These are phyloP conservation scores for Megaceryle torquata DNA, from an alignment of 2,113 vertebrate species.

Conservation along the genomic window DNA sequence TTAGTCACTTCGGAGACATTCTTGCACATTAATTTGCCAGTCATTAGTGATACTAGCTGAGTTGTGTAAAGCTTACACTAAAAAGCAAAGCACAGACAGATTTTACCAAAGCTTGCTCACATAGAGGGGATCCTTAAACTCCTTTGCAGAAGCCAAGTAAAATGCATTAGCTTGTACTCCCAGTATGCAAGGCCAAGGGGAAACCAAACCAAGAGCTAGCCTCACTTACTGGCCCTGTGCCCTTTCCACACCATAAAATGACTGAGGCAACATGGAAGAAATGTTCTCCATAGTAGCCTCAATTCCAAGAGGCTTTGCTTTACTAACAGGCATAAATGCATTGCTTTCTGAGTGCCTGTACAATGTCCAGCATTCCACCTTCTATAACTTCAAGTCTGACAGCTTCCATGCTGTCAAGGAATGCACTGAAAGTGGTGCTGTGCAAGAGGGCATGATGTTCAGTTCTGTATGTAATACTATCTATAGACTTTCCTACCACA, in stretches of 20 bases:
- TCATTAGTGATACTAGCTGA: not conserved
- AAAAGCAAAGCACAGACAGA: not conserved
- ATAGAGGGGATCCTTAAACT: slow-evolving; percentile 16
- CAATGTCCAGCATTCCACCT: not conserved
- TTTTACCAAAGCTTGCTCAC: slow-evolving; percentile 20
- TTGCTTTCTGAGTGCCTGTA: not conserved
- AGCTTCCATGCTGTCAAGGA: not conserved
- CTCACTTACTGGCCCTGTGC: not conserved
- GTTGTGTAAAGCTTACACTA: not conserved
- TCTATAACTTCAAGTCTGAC: not conserved
- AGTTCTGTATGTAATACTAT: not conserved
- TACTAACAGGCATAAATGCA: not conserved
- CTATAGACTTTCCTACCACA: not conserved
- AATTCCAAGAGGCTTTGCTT: not conserved
- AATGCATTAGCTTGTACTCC: slow-evolving; percentile 17
- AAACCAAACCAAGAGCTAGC: not conserved
- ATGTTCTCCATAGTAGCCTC: not conserved
- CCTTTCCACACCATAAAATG: slow-evolving; percentile 8
- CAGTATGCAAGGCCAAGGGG: not conserved
- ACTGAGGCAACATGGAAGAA: slow-evolving; percentile 2
- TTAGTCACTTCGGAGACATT: not conserved
- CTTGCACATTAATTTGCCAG: not conserved
- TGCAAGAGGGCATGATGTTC: not conserved
- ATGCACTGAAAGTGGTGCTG: not conserved
- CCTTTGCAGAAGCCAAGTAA: slow-evolving; percentile 33